Conservation (phyloP, 2,113 vertebrate species). For the Taurulus bubalis region DNA sequence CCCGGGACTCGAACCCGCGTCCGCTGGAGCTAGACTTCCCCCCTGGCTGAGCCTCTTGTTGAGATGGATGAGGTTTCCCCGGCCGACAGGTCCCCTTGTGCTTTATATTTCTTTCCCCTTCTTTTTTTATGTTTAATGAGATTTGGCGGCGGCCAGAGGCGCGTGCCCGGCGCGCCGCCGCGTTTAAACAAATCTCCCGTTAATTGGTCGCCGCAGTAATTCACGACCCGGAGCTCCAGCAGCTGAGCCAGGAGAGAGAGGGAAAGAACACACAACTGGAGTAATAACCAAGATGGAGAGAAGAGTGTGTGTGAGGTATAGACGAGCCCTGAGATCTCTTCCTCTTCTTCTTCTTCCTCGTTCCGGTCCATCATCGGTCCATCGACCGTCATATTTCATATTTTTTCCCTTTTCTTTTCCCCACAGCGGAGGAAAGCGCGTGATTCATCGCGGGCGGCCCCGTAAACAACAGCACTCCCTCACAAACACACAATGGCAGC, state of each 20-base stretch:
- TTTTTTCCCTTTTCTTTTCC: constrained; percentile 70
- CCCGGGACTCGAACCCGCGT: constrained; percentile 8
- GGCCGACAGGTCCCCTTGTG: constrained; percentile 41
- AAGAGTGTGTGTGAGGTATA: constrained; percentile 45
- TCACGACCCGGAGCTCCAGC: constrained; percentile 88
- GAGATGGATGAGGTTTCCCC: constrained; percentile 70
- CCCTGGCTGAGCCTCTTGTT: constrained; percentile 14
- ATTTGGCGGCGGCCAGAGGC: constrained; percentile 85
- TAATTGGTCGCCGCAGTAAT: constrained; percentile 95
- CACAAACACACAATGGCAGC: constrained; percentile 93
- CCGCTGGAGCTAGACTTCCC: neutral
- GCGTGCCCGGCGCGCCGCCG: constrained; percentile 86
- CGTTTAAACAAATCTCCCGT: constrained; percentile 93
- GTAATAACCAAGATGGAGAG: constrained; percentile 86
- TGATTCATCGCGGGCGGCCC: constrained; percentile 93
- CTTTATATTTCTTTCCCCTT: constrained; percentile 18
- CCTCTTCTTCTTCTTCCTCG: constrained; percentile 44
- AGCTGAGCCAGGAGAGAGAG: constrained; percentile 81
- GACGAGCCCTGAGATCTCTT: constrained; percentile 24
- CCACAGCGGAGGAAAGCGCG: constrained; percentile 72
- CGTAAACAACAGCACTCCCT: constrained; percentile 96
- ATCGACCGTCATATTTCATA: constrained; percentile 90
- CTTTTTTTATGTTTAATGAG: constrained; percentile 74
- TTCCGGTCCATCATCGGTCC: constrained; percentile 85
- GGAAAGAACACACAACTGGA: constrained; percentile 66